Percentiles rank a stretch among this genome's conserved stretches.
Conservation (phyloP, 1,140 invertebrate genomes). For the Leguminivora glycinivorella region DNA sequence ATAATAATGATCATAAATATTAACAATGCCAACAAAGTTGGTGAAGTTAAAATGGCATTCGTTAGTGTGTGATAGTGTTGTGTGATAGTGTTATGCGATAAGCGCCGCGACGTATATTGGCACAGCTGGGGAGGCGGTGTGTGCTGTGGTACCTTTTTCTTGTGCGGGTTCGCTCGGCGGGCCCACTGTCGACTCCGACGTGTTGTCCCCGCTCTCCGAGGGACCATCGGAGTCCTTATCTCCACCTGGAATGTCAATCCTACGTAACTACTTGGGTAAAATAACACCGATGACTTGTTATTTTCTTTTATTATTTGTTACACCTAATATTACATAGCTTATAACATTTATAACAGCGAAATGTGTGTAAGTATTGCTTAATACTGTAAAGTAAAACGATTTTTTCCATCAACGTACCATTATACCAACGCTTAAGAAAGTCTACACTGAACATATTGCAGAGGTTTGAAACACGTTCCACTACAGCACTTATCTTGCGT, state of each 20-base stretch:
- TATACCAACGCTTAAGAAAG: slow-evolving; percentile 71
- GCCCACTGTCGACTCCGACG: slow-evolving; percentile 71
- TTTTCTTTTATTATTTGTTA: slow-evolving; percentile 37
- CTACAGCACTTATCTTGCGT: slow-evolving; percentile 57
- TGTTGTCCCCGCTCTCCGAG: slow-evolving; percentile 77
- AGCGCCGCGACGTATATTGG: background rate
- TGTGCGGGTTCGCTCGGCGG: slow-evolving; percentile 67
- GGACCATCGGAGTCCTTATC: slow-evolving; percentile 76
- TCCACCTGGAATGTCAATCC: slow-evolving; percentile 64
- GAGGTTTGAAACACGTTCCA: slow-evolving; percentile 48
- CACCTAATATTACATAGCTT: slow-evolving; percentile 30
- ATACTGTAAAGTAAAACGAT: slow-evolving; percentile 32
- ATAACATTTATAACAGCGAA: slow-evolving; percentile 4
- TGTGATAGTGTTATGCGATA: background rate
- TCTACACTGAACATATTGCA: slow-evolving; percentile 72
- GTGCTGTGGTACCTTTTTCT: slow-evolving; percentile 71
- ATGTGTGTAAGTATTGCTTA: slow-evolving; percentile 16
- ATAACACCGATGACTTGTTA: background rate
- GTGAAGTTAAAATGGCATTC: background rate
- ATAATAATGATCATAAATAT: background rate
- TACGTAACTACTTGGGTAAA: background rate
- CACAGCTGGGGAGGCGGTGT: background rate
- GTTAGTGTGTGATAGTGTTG: background rate
- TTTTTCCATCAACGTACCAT: slow-evolving; percentile 59
- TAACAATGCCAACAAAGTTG: background rate